A percentile compares a stretch with the other conserved stretches of the same genome.
Conservation (phyloP, 2,113 vertebrate genomes). For the Acanthochromis polyacanthus region DNA sequence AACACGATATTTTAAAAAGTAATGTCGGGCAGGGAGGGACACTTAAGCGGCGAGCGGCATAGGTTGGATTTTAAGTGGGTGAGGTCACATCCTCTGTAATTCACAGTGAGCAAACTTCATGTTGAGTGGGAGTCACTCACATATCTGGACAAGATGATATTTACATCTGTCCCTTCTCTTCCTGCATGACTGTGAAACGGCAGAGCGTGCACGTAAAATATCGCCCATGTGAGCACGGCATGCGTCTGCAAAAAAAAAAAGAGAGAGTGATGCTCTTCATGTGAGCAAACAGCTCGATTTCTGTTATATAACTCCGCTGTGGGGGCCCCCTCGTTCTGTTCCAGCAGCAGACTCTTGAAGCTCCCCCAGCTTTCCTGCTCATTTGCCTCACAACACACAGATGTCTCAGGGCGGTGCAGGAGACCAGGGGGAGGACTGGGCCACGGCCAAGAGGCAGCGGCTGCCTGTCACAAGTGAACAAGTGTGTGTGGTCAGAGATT, state of each 20-base stretch:
- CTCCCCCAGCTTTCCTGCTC: constrained; percentile 66
- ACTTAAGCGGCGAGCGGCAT: constrained; percentile 81
- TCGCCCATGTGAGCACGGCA: constrained; percentile 24
- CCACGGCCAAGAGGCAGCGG: constrained; percentile 65
- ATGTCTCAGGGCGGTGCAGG: constrained; percentile 64
- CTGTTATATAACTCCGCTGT: constrained; percentile 68
- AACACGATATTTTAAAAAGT: constrained; percentile 10
- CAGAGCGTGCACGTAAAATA: constrained; percentile 26
- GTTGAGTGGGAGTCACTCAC: constrained; percentile 65
- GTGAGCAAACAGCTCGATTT: constrained; percentile 43
- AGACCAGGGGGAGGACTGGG: constrained; percentile 34
- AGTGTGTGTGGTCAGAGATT: constrained; percentile 81
- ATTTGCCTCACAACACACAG: constrained; percentile 68
- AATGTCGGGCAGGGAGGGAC: constrained; percentile 27
- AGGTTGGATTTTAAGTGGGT: constrained; percentile 87
- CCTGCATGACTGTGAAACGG: constrained; percentile 9
- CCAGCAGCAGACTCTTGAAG: constrained; percentile 68
- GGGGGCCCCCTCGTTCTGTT: constrained; percentile 67
- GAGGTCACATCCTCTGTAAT: constrained; percentile 91
- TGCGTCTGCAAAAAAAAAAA: constrained; percentile 50
- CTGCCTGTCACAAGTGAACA: constrained; percentile 79
- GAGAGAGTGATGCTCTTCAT: constrained; percentile 58
- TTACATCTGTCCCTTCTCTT: constrained; percentile 8
- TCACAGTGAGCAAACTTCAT: constrained; percentile 81
- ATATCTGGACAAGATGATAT: constrained; percentile 50